A percentile compares a stretch with the other conserved stretches of the same genome.
These are phyloP conservation scores for Staurois parvus DNA, from an alignment of 2,797 vertebrate species.

Conservation along the genomic window DNA sequence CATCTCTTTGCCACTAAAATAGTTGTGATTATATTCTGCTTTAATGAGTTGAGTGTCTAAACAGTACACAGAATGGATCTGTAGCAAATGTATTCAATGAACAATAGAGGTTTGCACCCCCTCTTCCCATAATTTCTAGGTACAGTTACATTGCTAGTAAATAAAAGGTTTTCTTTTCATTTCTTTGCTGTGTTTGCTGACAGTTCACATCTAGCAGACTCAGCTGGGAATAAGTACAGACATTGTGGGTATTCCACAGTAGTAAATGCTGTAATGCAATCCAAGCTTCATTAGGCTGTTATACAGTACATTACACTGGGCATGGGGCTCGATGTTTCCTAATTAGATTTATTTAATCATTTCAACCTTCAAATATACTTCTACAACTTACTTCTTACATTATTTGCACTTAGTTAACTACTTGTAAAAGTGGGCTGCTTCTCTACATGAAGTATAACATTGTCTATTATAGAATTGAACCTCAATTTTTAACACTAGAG, in stretches of 20 bases:
- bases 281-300: conserved; percentile 25
- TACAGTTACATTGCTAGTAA: background rate
- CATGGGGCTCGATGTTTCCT: background rate
- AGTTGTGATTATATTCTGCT: background rate
- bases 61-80: background rate
- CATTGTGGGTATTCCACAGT: conserved; percentile 20
- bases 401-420: background rate
- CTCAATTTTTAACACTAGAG: no score
- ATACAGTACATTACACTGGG: conserved; percentile 15
- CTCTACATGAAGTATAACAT: no score
- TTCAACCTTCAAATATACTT: conserved; percentile 10
- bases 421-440: no score
- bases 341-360: conserved; percentile 11
- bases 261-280: conserved; percentile 40
- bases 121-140: background rate
- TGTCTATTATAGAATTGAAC: no score
- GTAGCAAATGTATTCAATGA: background rate
- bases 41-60: background rate
- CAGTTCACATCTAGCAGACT: background rate
- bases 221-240: conserved; percentile 16
- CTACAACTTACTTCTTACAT: background rate
- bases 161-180: conserved; percentile 1
- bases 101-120: background rate
- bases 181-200: background rate
- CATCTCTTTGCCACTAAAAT: background rate